phyloP scores from a whole-genome alignment of 2,797 vertebrate genomes.

The Alfaro cultratus region DNA sequence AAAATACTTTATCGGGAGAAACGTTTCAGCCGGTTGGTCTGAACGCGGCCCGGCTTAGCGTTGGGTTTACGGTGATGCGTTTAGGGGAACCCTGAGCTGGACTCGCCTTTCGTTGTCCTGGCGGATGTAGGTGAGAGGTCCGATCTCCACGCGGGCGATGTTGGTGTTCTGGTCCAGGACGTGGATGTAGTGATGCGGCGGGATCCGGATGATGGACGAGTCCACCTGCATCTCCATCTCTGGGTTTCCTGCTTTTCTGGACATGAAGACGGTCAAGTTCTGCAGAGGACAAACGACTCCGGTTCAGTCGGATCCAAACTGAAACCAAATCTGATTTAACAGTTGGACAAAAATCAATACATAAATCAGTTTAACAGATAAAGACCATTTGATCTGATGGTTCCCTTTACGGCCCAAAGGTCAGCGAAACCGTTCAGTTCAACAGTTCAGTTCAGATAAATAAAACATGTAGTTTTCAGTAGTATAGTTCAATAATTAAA shows the following conservation, averaged over 20 bases:
- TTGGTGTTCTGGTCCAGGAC: constrained; percentile 93
- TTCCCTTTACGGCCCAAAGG: background rate
- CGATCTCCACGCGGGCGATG: constrained; percentile 87
- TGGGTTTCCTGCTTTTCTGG: constrained; percentile 23
- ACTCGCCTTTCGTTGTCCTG: constrained; percentile 91
- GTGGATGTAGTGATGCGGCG: constrained; percentile 91
- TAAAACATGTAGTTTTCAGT: no score
- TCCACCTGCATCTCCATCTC: constrained; percentile 57
- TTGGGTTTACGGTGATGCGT: no score
- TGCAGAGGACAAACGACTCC: background rate
- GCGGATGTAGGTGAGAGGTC: constrained; percentile 91
- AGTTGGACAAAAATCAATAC: background rate
- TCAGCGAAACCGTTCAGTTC: background rate
- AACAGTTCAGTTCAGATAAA: no score
- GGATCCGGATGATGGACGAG: constrained; percentile 89
- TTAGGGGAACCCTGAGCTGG: background rate
- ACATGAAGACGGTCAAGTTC: constrained; percentile 8
- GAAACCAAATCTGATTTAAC: background rate
- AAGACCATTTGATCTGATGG: background rate
- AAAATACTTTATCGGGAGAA: no score
- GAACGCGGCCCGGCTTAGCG: no score
- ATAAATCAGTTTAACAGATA: background rate
- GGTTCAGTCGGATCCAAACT: no score
- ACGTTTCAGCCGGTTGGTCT: no score
- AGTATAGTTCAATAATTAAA: no score